Conservation (phyloP, 2,888 invertebrate genomes). For the Keiferia lycopersicella region DNA sequence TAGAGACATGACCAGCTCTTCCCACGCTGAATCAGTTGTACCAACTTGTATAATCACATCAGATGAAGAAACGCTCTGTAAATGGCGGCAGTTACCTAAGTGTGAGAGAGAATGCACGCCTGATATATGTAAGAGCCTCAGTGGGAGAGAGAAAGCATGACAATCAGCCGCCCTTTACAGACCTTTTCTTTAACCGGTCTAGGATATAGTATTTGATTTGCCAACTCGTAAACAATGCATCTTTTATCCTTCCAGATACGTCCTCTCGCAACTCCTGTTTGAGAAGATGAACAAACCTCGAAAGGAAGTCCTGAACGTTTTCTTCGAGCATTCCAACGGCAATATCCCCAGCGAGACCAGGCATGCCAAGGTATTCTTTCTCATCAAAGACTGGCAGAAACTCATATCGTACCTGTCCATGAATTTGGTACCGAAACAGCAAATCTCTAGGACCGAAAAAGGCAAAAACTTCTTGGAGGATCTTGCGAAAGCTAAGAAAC, state of each 20-base stretch:
- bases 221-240: no score
- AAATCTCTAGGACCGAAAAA: conserved; percentile 65
- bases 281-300: conserved; percentile 43
- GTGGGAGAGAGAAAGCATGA: no score
- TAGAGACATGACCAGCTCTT: no score
- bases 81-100: no score
- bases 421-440: conserved; percentile 63
- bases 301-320: conserved; percentile 63
- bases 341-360: conserved; percentile 60
- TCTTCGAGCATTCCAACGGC: conserved; percentile 68
- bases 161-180: no score
- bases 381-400: conserved; percentile 70
- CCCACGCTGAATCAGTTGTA: no score
- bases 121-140: no score
- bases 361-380: conserved; percentile 54
- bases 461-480: conserved; percentile 68
- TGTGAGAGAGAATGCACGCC: no score
- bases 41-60: no score
- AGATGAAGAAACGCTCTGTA: no score
- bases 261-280: conserved; percentile 55
- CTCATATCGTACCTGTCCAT: conserved; percentile 66
- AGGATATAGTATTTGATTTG: no score
- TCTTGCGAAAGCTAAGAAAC: conserved; percentile 63
- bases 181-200: no score
- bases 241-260: conserved; percentile 48